phyloP scores from a whole-genome alignment of 2,113 vertebrate species.

The Xiphias gladius region DNA sequence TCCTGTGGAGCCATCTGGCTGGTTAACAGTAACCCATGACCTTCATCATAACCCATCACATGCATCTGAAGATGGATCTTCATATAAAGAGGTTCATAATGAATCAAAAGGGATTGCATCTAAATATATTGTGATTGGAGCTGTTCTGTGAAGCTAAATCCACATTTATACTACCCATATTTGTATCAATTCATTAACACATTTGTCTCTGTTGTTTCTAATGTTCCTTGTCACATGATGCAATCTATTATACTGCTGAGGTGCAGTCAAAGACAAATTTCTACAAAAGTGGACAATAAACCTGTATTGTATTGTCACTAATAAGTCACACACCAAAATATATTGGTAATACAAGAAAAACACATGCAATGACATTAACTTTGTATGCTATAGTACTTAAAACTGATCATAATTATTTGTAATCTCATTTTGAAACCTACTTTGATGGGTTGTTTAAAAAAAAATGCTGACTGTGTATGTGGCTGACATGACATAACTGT shows the following conservation, averaged over 20 bases:
- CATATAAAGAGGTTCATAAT: conserved; percentile 12
- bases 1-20: conserved; percentile 57
- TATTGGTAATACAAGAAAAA: background rate
- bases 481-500: no score
- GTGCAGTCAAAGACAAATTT: background rate
- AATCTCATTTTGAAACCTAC: background rate
- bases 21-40: conserved; percentile 43
- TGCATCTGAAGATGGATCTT: conserved; percentile 16
- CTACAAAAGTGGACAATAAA: background rate
- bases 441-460: no score
- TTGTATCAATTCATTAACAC: background rate
- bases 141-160: background rate
- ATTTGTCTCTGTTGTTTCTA: background rate
- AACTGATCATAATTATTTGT: background rate
- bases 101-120: background rate
- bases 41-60: conserved; percentile 28
- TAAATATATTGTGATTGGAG: background rate
- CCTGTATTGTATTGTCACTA: background rate
- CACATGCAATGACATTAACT: background rate
- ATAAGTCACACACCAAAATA: background rate
- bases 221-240: background rate
- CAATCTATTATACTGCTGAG: background rate
- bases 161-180: background rate
- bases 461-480: no score
- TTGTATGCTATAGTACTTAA: background rate